phyloP scores from a whole-genome alignment of 2,113 vertebrate species.

The Bos indicus region DNA sequence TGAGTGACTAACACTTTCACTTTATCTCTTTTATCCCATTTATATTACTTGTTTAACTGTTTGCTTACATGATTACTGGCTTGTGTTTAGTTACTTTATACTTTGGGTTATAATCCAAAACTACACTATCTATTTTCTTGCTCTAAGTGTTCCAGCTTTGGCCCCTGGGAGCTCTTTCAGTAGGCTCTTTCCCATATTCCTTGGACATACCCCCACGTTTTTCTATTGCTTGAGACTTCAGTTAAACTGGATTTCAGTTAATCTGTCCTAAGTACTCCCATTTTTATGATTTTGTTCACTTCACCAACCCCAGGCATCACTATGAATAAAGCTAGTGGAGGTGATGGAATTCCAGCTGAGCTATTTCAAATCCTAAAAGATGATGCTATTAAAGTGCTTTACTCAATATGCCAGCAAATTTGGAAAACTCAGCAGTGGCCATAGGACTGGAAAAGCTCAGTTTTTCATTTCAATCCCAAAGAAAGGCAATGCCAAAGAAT shows the following conservation, averaged over 20 bases:
- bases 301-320: neutral
- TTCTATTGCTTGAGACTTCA: neutral
- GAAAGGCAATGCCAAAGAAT: neutral
- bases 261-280: neutral
- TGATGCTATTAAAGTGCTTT: neutral
- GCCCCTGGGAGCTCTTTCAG: neutral
- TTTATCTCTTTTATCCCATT: neutral
- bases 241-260: neutral
- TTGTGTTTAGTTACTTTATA: neutral
- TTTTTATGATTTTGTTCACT: neutral
- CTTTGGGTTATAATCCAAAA: neutral
- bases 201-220: neutral
- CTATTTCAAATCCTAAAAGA: too few species aligned
- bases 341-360: too few species aligned
- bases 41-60: neutral
- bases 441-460: neutral
- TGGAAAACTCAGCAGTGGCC: neutral
- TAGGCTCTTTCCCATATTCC: neutral
- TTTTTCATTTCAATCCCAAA: neutral
- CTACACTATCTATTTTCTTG: neutral
- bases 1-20: neutral
- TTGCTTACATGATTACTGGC: neutral
- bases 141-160: neutral
- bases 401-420: neutral
- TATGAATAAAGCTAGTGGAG: too few species aligned